Evolutionary conservation across 2,888 invertebrate species (phyloP), one percentile per base, ranked within the genome.

Genomic region (Diarsia brunnea): DNA sequence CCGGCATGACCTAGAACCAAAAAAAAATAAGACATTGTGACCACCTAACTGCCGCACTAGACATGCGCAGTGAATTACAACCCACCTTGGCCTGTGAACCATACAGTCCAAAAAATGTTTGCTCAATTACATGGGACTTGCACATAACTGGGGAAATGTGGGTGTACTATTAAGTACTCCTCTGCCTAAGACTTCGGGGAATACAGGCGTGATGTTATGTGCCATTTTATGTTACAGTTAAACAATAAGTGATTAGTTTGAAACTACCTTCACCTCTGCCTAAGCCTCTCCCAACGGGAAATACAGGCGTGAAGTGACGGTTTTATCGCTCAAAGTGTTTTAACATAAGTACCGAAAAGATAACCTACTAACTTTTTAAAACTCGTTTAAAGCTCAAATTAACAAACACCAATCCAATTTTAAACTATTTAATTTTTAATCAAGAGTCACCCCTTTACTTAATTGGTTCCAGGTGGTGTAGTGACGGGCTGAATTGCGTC

Each of bases 391-490:
- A 24, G 31, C 51, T 31, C 4, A 43, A 47, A 45, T 27, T 38
- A 45, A 38, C 58, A 58, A 69, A 74, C 58, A 69, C 38, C 19
- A 47, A n/a, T 45, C 47, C 45, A 64, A 71, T 77, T 16, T 43
- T 53, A 69, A 73, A 45, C 49, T 43, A 64, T 81, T 72, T 11
- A 69, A 78, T 70, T 69, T 81, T 75, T 75, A 69, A 84, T 69
- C 78, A 78, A 70, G 24, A 67, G 45, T 45, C 64, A 75, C 45
- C 58, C 61, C 75, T 58, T 75, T 45, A 43, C 65, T 47, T 75
- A 70, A 84, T 82, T 84, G 75, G 73, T 70, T 72, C 70, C 79
- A 85, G 73, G 73, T 82, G 78, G 51, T n/a, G 47, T 73, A 73
- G 66, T 64, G 82, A 70, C 60, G 69, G 55, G 43, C 63, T 16